Conservation (phyloP, 2,888 invertebrate species). For the Cephus runcator region DNA sequence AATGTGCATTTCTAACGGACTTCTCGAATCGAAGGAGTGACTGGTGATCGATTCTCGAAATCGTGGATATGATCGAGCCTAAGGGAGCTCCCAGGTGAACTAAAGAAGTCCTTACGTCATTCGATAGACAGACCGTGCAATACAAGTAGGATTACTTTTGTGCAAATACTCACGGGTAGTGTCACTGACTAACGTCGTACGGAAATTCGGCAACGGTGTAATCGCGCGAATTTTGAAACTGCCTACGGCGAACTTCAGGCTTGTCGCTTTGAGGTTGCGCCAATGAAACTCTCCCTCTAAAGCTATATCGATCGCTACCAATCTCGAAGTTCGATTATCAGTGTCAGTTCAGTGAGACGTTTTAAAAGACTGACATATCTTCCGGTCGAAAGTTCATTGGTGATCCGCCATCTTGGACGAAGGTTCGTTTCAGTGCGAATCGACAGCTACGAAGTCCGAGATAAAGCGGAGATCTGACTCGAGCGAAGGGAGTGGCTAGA, state of each 20-base stretch:
- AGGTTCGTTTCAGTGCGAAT: not conserved
- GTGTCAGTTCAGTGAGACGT: too few relatives aligned
- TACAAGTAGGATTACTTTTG: not conserved
- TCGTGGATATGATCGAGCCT: not conserved
- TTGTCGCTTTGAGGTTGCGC: not conserved
- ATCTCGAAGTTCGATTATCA: too few relatives aligned
- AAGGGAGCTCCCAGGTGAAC: not conserved
- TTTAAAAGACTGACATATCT: not conserved
- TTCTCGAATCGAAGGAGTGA: not conserved
- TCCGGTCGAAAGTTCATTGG: not conserved
- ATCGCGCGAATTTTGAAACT: not conserved
- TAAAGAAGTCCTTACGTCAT: not conserved
- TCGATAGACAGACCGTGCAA: not conserved
- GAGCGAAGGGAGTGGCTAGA: not conserved
- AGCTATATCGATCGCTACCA: too few relatives aligned
- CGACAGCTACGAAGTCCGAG: not conserved
- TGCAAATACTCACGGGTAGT: too few relatives aligned
- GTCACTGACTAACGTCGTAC: too few relatives aligned
- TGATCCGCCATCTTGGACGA: not conserved
- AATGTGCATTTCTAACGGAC: not conserved
- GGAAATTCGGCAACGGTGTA: too few relatives aligned
- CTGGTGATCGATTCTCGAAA: not conserved
- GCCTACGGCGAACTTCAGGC: not conserved
- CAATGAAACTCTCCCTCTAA: not conserved
- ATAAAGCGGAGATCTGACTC: not conserved